phyloP scores from a whole-genome alignment of 2,113 vertebrate species.

The Galemys pyrenaicus region DNA sequence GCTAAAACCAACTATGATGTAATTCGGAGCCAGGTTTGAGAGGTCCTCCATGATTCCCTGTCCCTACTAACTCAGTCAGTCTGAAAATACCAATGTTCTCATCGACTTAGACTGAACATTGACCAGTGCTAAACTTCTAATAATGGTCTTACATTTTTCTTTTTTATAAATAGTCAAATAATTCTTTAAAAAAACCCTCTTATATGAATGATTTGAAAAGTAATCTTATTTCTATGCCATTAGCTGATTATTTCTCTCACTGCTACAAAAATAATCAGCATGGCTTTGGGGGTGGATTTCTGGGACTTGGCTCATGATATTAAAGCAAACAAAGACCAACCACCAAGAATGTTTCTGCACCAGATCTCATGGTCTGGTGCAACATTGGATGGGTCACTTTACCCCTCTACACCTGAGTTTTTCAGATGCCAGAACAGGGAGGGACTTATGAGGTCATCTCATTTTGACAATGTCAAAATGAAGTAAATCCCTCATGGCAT shows the following conservation, averaged over 20 bases:
- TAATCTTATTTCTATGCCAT: neutral
- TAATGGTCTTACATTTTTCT: neutral
- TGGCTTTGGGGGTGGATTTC: neutral
- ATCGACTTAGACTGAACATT: fast-evolving
- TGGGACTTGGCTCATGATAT: neutral
- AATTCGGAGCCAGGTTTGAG: neutral
- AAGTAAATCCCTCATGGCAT: neutral
- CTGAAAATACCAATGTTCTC: neutral
- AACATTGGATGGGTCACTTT: neutral
- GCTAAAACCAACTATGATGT: neutral
- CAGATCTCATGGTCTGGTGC: neutral
- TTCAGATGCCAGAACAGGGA: neutral
- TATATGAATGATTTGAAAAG: neutral
- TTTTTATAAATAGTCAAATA: neutral
- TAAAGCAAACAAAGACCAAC: neutral
- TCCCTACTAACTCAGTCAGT: neutral
- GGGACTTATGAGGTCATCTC: neutral
- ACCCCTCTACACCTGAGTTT: neutral
- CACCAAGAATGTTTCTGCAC: neutral
- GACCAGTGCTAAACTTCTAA: neutral
- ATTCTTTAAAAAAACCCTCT: neutral
- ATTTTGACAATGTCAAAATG: neutral
- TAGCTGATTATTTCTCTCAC: neutral
- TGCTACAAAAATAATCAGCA: neutral
- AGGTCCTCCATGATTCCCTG: neutral